phyloP scores from a whole-genome alignment of 2,113 vertebrate genomes.

The Sclerurus mexicanus region DNA sequence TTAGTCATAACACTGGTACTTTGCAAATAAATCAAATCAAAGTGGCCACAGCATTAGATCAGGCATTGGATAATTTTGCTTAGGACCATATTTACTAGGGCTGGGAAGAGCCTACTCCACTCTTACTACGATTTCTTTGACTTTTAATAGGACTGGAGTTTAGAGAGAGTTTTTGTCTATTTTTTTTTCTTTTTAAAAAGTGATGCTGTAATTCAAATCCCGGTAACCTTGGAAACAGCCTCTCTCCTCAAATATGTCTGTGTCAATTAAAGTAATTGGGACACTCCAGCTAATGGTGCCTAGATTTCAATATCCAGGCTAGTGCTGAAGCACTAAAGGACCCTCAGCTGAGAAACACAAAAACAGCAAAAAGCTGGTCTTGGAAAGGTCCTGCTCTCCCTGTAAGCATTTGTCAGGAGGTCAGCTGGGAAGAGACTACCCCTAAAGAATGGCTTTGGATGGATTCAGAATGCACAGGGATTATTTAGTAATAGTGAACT shows the following conservation, averaged over 20 bases:
- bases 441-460: not conserved
- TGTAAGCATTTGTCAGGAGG: not conserved
- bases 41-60: not conserved
- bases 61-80: not conserved
- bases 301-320: slow-evolving; percentile 34
- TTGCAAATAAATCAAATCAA: not conserved
- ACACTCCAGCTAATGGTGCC: slow-evolving; percentile 39
- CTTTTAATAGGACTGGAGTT: not conserved
- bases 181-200: not conserved
- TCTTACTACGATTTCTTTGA: not conserved
- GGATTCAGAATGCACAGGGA: not conserved
- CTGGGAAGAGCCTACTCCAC: not conserved
- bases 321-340: not conserved
- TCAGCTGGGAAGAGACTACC: not conserved
- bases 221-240: slow-evolving; percentile 48
- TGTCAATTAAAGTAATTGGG: slow-evolving; percentile 62
- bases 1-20: slow-evolving; percentile 9
- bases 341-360: not conserved
- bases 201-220: slow-evolving; percentile 18
- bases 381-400: not conserved
- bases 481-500: not conserved
- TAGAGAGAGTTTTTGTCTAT: not conserved
- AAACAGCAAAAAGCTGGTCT: not conserved
- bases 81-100: not conserved
- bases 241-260: slow-evolving; percentile 9